Evolutionary conservation across 2,888 invertebrate genomes (phyloP), one percentile per base, ranked within the genome.

Genomic region (Trichopoda pennipes): DNA sequence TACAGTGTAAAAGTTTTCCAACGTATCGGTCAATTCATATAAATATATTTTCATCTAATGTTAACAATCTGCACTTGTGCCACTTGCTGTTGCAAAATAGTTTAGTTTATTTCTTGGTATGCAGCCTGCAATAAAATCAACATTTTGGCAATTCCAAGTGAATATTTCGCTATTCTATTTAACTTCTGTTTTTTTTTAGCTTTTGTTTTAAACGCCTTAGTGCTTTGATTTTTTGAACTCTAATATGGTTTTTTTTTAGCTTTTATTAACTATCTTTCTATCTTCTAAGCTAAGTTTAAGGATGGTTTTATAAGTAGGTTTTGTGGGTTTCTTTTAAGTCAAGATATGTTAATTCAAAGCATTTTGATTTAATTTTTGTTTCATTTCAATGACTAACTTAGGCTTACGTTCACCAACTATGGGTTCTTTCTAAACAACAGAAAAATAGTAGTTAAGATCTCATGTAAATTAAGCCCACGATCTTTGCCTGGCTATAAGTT

Each of bases 51-150:
- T 89, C 88, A 89, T 89, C 89, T 89, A 87, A 88, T 87, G 87
- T 85, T 89, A 85, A 86, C 86, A 87, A 89, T 89, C 89, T 89
- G 88, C 89, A 89, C 89, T 89, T 89, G 89, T 87, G 87, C 86
- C 87, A 86, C 85, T 85, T 81, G 85, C 83, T 78, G 79, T 81
- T 77, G 83, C 80, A 64, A 78, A 78, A 81, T 64, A 64, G 69
- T 64, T 73, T 23, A 55, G 38, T 68, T 66, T 51, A 16, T 28
- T 38, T 66, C 47, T 60, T 60, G 44, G 28, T 49, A 49, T 49
- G 16, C 16, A 16, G 23, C 16, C 56, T 42, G 28, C 19, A 38
- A 42, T 53, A 61, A 42, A 53, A 44, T 49, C 69, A 10, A 56
- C 28, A 56, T 70, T 78, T 78, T 78, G 51, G 70, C 51, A 58